Base-by-base conservation (phyloP, 2,113 vertebrate genomes). In the Cephalophus harveyi region DNA sequence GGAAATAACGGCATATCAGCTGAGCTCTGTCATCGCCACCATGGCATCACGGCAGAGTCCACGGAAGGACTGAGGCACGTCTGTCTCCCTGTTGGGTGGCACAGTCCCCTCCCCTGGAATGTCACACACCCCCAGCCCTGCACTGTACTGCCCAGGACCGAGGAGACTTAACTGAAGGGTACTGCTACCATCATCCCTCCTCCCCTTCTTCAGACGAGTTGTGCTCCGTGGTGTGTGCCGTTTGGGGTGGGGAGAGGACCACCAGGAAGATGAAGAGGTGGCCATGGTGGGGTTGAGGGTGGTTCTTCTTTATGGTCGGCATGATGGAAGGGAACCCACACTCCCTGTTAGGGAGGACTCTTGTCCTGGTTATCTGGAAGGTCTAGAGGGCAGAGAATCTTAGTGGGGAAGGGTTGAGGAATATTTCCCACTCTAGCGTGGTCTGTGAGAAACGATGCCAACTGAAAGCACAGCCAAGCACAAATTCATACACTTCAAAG, bases 381-480 rank as follows among this genome's bases (percentile, higher is more conserved):
- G 50, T 28, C 7, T 6, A 40, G 50, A 62, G 52, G 54, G 15
- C 50, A 86, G 78, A 76, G 82, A 78, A 33, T 67, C 93, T 48
- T n/a, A 1, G 19, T 13, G 15, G 33, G 0, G 8, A 21, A 78
- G 50, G 54, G 52, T 13, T 25, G 64, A 62, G 82, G 76, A 40
- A 48, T 1, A 17, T 30, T 89, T 74, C 85, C 81, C 7, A 11
- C 71, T 50, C 71, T 23, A 46, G 33, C 50, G 59, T 50, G 54
- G 55, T 91, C 76, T 94, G 76, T 94, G 93, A 93, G 94, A 91
- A 57, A n/a, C 4, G 1, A n/a, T 54, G 89, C 86, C 97, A 95
- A 30, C 7, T 5, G 50, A 52, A 62, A 85, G 59, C 13, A 25
- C 3, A 13, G 86, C 97, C 97, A 89, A 94, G 46, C 40, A 10